These are phyloP conservation scores for Trachops cirrhosus DNA, from an alignment of 2,797 vertebrate genomes.

Conservation along the genomic window DNA sequence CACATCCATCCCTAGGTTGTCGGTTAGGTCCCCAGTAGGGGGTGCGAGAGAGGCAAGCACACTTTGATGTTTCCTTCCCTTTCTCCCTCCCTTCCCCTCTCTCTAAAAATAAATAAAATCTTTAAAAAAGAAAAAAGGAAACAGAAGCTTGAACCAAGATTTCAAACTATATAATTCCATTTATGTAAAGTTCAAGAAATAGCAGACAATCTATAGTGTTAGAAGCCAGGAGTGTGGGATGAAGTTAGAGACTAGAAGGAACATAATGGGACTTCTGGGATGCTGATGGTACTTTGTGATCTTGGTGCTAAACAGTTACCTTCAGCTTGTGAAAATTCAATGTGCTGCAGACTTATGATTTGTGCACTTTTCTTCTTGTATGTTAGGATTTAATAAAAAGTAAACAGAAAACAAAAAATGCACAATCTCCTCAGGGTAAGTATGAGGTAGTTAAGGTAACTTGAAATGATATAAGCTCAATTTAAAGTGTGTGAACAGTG, in stretches of 20 bases:
- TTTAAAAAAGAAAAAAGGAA: neutral
- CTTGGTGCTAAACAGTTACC: neutral
- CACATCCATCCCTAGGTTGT: no score
- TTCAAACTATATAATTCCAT: neutral
- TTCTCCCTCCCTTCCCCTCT: no score
- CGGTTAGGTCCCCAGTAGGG: no score
- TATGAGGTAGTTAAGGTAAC: neutral
- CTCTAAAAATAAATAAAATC: no score
- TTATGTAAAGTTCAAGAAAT: neutral
- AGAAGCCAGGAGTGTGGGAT: neutral
- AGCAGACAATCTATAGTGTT: neutral
- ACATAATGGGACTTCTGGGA: neutral
- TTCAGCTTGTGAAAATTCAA: neutral
- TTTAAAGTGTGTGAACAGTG: conserved; percentile 57
- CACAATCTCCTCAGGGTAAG: neutral
- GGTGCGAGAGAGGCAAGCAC: no score
- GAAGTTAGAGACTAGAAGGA: neutral
- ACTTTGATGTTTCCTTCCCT: no score
- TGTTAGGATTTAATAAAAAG: neutral
- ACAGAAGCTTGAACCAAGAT: neutral
- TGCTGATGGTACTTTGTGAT: neutral
- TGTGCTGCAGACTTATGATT: neutral
- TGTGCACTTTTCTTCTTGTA: neutral
- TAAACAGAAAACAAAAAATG: neutral
- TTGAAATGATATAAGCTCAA: conserved; percentile 68